A percentile compares a stretch with the other conserved stretches of the same genome.
Evolutionary conservation across 2,113 vertebrate genomes (phyloP).

Genomic region (Myodes glareolus): DNA sequence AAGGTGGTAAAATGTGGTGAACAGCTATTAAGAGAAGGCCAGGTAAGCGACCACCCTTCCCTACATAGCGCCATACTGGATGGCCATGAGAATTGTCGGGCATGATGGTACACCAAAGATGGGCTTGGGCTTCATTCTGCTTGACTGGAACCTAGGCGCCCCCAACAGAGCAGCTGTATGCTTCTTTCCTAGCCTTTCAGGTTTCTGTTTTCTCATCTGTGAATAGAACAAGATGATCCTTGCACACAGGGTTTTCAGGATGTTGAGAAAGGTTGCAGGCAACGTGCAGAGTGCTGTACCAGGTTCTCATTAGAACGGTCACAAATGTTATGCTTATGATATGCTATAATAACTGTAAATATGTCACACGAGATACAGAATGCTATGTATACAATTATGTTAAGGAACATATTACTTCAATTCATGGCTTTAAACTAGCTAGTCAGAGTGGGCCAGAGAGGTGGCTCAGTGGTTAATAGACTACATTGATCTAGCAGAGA

Average conservation of each 20-base stretch:
- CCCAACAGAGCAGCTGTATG: too few species aligned
- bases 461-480: not conserved
- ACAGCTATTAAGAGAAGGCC: not conserved
- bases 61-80: not conserved
- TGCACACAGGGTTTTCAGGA: not conserved
- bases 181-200: not conserved
- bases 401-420: constrained; percentile 4
- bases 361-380: not conserved
- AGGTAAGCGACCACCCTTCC: not conserved
- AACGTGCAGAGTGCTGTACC: not conserved
- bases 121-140: not conserved
- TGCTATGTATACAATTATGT: not conserved
- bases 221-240: not conserved
- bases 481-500: not conserved
- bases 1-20: not conserved
- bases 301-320: not conserved
- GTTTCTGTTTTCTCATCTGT: not conserved
- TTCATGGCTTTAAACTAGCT: not conserved
- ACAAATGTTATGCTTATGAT: not conserved
- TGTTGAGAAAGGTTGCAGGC: not conserved
- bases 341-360: not conserved
- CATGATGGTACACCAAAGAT: fast-evolving
- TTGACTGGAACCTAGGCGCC: not conserved
- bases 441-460: not conserved
- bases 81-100: not conserved